phyloP scores from a whole-genome alignment of 2,797 vertebrate species.

The Parauchenoglanis ngamensis region DNA sequence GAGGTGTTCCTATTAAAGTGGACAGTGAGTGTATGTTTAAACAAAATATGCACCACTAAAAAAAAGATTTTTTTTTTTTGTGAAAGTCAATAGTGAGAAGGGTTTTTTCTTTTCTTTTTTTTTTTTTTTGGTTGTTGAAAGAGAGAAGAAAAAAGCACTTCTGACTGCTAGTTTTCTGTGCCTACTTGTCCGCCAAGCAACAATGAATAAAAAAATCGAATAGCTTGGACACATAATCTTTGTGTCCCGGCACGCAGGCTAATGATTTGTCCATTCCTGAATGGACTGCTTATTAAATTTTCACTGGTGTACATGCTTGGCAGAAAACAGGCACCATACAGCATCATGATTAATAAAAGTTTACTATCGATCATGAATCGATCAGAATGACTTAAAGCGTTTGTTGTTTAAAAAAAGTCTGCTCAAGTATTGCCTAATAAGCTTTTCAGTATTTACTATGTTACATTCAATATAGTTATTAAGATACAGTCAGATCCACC shows the following conservation, averaged over 20 bases:
- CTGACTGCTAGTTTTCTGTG: not conserved
- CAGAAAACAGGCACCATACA: not conserved
- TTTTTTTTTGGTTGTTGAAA: not conserved
- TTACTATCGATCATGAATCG: not conserved
- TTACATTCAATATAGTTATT: not conserved
- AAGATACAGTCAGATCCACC: not conserved
- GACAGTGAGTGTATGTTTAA: not conserved
- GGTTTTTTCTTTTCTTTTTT: not conserved
- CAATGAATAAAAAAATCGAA: not conserved
- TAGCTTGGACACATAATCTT: not conserved
- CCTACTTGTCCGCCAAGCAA: not conserved
- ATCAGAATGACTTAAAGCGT: not conserved
- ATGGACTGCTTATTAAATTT: not conserved
- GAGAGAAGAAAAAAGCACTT: not conserved
- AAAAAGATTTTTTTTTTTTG: not conserved
- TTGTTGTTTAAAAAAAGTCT: not conserved
- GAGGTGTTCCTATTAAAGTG: too few species aligned
- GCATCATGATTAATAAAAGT: not conserved
- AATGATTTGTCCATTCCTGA: not conserved
- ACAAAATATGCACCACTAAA: too few species aligned
- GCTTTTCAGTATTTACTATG: not conserved
- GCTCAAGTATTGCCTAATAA: not conserved
- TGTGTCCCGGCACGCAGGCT: not conserved
- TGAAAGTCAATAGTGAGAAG: not conserved
- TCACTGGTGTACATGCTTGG: not conserved